These are phyloP conservation scores for Microchrysa polita DNA, from an alignment of 2,888 invertebrate species.

Conservation along the genomic window DNA sequence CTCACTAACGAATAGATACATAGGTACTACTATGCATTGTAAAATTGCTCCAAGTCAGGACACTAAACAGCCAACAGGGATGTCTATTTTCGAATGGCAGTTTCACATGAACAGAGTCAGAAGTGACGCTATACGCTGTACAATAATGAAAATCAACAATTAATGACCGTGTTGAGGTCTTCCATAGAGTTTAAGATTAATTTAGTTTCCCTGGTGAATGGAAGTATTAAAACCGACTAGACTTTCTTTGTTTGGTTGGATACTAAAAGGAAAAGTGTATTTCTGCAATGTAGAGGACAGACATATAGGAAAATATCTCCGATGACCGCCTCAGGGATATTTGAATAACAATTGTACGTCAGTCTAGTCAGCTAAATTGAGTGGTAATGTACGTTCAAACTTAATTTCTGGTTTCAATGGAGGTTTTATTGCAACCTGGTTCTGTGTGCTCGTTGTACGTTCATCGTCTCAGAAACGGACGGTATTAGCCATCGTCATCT, in stretches of 20 bases:
- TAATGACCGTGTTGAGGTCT: conserved; percentile 10
- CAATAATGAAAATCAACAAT: conserved; percentile 12
- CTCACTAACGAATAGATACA: too few species aligned
- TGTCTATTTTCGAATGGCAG: too few species aligned
- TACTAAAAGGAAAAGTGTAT: not conserved
- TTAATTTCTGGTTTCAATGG: not conserved
- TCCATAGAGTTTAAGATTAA: conserved; percentile 12
- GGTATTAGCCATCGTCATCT: too few species aligned
- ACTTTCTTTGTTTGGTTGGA: conserved; percentile 27
- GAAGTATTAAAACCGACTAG: conserved; percentile 16
- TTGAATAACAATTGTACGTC: conserved; percentile 26
- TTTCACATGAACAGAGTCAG: too few species aligned
- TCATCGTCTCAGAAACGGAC: too few species aligned
- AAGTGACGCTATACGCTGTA: too few species aligned
- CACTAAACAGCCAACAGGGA: too few species aligned
- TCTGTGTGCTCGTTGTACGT: too few species aligned
- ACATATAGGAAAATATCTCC: not conserved
- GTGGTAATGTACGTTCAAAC: conserved; percentile 12
- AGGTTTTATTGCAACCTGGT: not conserved
- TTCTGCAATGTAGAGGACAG: not conserved
- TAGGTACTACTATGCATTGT: too few species aligned
- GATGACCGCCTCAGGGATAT: not conserved
- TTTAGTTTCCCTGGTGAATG: conserved; percentile 18
- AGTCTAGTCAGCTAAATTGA: conserved; percentile 26
- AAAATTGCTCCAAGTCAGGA: too few species aligned